Base-by-base conservation (phyloP, 2,113 vertebrate genomes). In the Lathamus discolor region DNA sequence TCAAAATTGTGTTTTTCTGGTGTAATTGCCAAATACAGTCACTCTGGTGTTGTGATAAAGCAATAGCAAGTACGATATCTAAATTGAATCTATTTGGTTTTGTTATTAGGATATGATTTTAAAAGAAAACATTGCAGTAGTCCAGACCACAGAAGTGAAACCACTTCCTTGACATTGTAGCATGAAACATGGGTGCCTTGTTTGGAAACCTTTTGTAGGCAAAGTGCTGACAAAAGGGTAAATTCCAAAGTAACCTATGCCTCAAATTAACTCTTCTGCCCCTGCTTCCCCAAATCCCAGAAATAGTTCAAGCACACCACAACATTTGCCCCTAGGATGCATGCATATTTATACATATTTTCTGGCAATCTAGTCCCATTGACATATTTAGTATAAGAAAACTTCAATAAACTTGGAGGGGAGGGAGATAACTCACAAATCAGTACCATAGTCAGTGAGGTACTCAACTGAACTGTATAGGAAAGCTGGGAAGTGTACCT, bases 121-220 rank as follows among this genome's bases (percentile, higher is more conserved):
- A 1, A 24, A 74, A 51, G 35, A 79, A 29, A 48, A 6, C 20
- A 18, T 28, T 70, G 52, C 4, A 8, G 12, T 68, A 63, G 17
- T 41, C 85, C 51, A 41, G n/a, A 39, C 10, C 46, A n/a, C 13
- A 52, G 55, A 66, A n/a, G 24, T 61, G 23, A 67, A 88, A 19
- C 0, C 5, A 4, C 17, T 72, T 70, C 6, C 8, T 52, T 61
- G 57, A 15, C 0, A 0, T 39, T 83, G 69, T 48, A 68, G 27
- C 7, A 13, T 0, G 3, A 75, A 70, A 8, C 43, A 57, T 23
- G 23, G n/a, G 22, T 59, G 9, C 5, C 48, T 3, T 7, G 2
- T 41, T 15, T 25, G 22, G 51, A 80, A 83, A n/a, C 3, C 1
- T 63, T 87, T 79, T 84, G 10, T 17, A 7, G 15, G 7, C 2